Percentiles rank a stretch among this genome's conserved stretches.
phyloP scores from a whole-genome alignment of 2,888 invertebrate species.

The Macaria notata region DNA sequence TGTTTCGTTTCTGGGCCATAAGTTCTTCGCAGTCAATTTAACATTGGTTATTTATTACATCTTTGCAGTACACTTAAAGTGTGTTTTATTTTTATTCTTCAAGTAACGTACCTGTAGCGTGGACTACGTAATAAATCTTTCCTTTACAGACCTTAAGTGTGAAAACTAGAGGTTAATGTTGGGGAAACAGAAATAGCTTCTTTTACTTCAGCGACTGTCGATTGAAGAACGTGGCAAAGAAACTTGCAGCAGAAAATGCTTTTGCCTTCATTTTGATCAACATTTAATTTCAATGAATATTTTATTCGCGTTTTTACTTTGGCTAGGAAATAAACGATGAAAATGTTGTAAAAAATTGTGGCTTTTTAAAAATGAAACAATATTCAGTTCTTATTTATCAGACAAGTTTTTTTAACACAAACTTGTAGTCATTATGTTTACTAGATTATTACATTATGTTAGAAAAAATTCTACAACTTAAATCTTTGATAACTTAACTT shows the following conservation, averaged over 20 bases:
- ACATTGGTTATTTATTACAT: conserved; percentile 74
- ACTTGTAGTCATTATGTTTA: too few species aligned
- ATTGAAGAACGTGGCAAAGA: conserved; percentile 4
- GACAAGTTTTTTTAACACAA: too few species aligned
- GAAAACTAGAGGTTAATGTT: conserved; percentile 60
- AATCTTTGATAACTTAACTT: too few species aligned
- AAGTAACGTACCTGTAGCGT: conserved; percentile 52
- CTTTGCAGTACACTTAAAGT: conserved; percentile 67
- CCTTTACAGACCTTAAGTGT: conserved; percentile 55
- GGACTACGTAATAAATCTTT: conserved; percentile 57
- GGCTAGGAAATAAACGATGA: too few species aligned
- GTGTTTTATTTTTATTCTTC: conserved; percentile 63
- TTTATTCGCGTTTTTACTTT: too few species aligned
- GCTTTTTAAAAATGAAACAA: too few species aligned
- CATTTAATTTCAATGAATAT: not conserved
- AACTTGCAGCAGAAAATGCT: conserved; percentile 1
- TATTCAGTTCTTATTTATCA: too few species aligned
- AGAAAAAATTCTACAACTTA: too few species aligned
- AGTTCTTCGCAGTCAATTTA: conserved; percentile 77
- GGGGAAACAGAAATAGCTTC: conserved; percentile 50
- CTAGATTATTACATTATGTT: too few species aligned
- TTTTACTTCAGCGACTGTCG: conserved; percentile 28
- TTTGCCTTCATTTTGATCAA: conserved; percentile 5
- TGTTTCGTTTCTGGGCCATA: conserved; percentile 65
- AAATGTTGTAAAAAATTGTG: too few species aligned